A percentile compares a stretch with the other conserved stretches of the same genome.
Conservation (phyloP, 1,140 invertebrate genomes). For the Philopotamus ludificatus region DNA sequence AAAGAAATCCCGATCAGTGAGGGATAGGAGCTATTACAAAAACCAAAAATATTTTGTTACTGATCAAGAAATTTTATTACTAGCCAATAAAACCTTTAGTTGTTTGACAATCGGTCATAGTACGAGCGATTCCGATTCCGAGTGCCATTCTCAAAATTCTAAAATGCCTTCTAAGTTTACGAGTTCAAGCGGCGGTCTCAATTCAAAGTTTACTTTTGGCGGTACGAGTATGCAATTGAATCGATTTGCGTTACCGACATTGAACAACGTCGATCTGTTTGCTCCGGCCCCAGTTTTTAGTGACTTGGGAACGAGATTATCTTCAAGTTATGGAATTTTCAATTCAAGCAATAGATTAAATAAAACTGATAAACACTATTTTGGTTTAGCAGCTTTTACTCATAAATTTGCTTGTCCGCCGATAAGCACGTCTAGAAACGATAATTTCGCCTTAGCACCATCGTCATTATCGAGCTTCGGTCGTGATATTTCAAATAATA, state of each 20-base stretch:
- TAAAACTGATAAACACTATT: slow-evolving; percentile 30
- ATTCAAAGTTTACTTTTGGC: slow-evolving; percentile 35
- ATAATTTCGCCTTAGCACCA: slow-evolving; percentile 9
- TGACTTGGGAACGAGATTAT: slow-evolving; percentile 50
- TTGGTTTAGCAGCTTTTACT: slow-evolving; percentile 46
- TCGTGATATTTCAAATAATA: slow-evolving; percentile 45
- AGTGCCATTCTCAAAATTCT: slow-evolving; percentile 40
- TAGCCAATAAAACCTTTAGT: slow-evolving; percentile 55
- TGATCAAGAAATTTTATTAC: slow-evolving; percentile 53
- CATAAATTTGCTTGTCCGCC: slow-evolving; percentile 52
- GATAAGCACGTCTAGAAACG: slow-evolving; percentile 32
- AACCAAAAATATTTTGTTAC: slow-evolving; percentile 57
- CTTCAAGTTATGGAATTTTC: slow-evolving; percentile 44
- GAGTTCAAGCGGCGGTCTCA: slow-evolving; percentile 3
- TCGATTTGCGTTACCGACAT: slow-evolving; percentile 12
- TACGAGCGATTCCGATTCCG: slow-evolving; percentile 55
- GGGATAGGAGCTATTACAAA: slow-evolving; percentile 55
- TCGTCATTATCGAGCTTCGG: slow-evolving; percentile 13
- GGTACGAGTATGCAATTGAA: slow-evolving; percentile 16
- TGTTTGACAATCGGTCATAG: slow-evolving; percentile 52
- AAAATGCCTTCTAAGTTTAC: slow-evolving; percentile 37
- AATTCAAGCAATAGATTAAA: slow-evolving; percentile 32
- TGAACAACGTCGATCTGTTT: slow-evolving; percentile 50
- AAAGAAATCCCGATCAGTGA: slow-evolving; percentile 55
- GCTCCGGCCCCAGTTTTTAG: slow-evolving; percentile 55